Base-by-base conservation (phyloP, 2,888 invertebrate species). In the Netelia melanura region DNA sequence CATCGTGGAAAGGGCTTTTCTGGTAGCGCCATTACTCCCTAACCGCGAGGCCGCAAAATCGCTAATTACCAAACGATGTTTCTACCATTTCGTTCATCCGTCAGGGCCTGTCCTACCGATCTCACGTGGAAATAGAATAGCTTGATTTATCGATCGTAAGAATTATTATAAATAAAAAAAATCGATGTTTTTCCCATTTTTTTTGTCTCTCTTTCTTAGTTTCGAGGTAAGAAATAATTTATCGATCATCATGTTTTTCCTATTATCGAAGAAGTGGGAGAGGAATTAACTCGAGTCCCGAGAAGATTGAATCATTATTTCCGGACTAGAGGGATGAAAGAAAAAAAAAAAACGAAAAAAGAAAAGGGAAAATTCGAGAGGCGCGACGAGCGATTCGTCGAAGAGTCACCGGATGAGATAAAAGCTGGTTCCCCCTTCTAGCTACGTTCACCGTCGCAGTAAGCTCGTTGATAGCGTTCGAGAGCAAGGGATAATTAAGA, bases 61-160 rank as follows among this genome's bases (percentile, higher is more conserved):
- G 64, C 74, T 86, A 86, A 86, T 86, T 86, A 85, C 86, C 79
- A 74, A 86, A 85, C 79, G 76, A 14, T 84, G 85, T 79, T 86
- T 68, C 74, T 56, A 80, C 74, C 68, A 64, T 81, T 79, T 68
- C 70, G 74, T 81, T 75, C 81, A 70, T 79, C 76, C 64, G 78
- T 68, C 70, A 52, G 62, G 38, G 6, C 25, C 71, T 21, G 74
- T 68, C 61, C 30, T 11, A 17, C 8, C 54, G 38, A 23, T 80
- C 71, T 23, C 64, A 72, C 14, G 58, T 38, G 38, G 67, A 65
- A 65, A 71, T 79, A 71, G 67, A 71, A 79, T 71, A 56, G 54
- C 78, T 65, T 78, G 70, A 83, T 81, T 81, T 23, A 75, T 78
- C 67, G 76, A 75, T 67, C 52, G 38, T 21, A 38, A 38, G 6